Evolutionary conservation across 2,797 vertebrate species (phyloP).

Genomic region (Parauchenoglanis ngamensis): DNA sequence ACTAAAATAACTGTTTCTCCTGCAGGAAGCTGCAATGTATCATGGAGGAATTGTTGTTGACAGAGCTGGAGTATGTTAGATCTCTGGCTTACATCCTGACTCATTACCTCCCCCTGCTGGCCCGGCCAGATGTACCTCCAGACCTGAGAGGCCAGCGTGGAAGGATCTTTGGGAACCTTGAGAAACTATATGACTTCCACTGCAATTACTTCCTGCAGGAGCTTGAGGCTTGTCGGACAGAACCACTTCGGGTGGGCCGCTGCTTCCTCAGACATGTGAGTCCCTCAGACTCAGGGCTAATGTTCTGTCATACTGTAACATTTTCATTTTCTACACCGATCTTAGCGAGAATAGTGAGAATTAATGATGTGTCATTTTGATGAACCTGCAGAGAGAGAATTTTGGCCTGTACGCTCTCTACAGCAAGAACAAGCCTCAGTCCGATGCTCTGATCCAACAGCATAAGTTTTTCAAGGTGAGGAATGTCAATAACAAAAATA

Average conservation of each 20-base stretch:
- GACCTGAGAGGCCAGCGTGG: conserved; percentile 79
- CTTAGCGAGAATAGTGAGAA: not conserved
- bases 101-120: conserved; percentile 81
- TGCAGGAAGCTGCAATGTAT: conserved; percentile 76
- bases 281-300: not conserved
- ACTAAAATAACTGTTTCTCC: conserved; percentile 5
- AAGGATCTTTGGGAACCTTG: conserved; percentile 80
- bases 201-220: conserved; percentile 78
- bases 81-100: conserved; percentile 78
- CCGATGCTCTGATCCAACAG: conserved; percentile 75
- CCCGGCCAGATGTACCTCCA: conserved; percentile 75
- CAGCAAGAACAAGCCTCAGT: conserved; percentile 84
- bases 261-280: conserved; percentile 82
- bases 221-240: conserved; percentile 74
- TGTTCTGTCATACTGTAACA: not conserved
- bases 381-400: conserved; percentile 70
- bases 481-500: not conserved
- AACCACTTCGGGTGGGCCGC: conserved; percentile 72
- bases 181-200: conserved; percentile 81
- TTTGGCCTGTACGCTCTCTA: conserved; percentile 83
- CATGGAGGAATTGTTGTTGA: conserved; percentile 80
- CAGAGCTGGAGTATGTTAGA: conserved; percentile 79
- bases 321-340: not conserved
- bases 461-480: conserved; percentile 81
- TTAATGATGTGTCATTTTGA: not conserved